Evolutionary conservation across 2,888 invertebrate genomes (phyloP), one percentile per base, ranked within the genome.

Genomic region (Oxytorus armatus): DNA sequence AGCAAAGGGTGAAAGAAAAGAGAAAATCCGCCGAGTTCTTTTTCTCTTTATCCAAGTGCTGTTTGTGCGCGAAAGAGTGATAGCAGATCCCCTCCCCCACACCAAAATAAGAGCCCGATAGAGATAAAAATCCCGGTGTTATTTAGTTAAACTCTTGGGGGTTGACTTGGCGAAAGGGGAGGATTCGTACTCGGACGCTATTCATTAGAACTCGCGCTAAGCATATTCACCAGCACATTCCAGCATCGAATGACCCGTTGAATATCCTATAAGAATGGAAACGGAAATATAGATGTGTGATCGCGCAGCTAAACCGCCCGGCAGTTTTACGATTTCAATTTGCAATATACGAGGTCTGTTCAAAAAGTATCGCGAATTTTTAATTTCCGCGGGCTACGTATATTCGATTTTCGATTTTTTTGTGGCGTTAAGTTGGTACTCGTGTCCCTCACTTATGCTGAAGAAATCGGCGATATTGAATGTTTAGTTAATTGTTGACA

Each of bases 261-360:
- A 51, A 51, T 23, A 23, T 10, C 23, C 51, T n/a, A 39, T n/a
- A 68, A 53, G 23, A 39, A 68, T 51, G 10, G 11, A n/a, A 44
- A 23, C n/a, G 23, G 18, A 51, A 23, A 51, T 51, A 53, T 8
- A 44, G 5, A 42, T 0, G 14, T 14, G 16, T 1, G 14, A 42
- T 25, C 21, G 11, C 33, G 49, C n/a, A 4, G 16, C 33, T 36
- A 68, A 68, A 47, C 61, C 73, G 47, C 68, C 8, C 55, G 44
- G 33, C 65, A 77, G 68, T 55, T 82, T 82, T 80, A 82, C 77
- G 78, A 78, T 78, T 82, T 77, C 77, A 80, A 80, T 8, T 36
- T 77, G 77, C 78, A n/a, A n/a, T n/a, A 47, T 55, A 74, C 47
- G 11, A 11, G 23, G 21, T 25, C 29, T 11, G 53, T 53, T 3